Base-by-base conservation (phyloP, 2,797 vertebrate genomes). In the Leuciscus waleckii region DNA sequence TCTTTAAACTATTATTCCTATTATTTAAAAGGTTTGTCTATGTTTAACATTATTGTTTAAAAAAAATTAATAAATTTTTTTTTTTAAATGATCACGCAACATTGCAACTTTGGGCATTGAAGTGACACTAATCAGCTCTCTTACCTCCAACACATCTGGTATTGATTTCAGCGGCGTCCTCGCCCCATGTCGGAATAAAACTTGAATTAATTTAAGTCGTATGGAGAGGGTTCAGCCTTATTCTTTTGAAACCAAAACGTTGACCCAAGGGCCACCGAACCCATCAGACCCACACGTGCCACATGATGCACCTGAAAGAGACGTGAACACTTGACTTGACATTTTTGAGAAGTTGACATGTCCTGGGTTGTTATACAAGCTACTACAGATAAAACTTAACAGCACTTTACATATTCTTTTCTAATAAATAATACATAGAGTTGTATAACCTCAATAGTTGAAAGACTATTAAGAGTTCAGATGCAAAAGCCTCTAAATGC, bases 111-210 rank as follows among this genome's bases (percentile, higher is more conserved):
- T 68, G 41, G 70, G 35, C 16, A 51, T 0, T 56, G 41, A 58
- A 23, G 32, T 19, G 21, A 75, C 26, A 74, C 26, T 17, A 68
- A 17, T 58, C 7, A 58, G 4, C 21, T 3, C 23, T 51, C 92
- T 93, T 92, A 97, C 97, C 97, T 97, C 96, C 83, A 94, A 88
- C 26, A 93, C 79, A 35, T 92, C 93, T 1, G 97, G 97, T 80
- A 98, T 96, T 0, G 95, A 94, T 88, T 95, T 96, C 3, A 99
- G 95, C 0, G 98, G 98, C 0, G 97, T 98, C 82, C 97, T 95
- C 0, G 98, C 98, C 1, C 98, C 97, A n/a, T 98, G 98, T 76
- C 97, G 95, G 87, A 97, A 99, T 68, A 98, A 89, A 9, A 98
- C 96, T 90, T 97, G 97, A 80, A 98, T 96, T 92, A 97, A 91